phyloP scores from a whole-genome alignment of 2,797 vertebrate species.

The Pygocentrus nattereri region DNA sequence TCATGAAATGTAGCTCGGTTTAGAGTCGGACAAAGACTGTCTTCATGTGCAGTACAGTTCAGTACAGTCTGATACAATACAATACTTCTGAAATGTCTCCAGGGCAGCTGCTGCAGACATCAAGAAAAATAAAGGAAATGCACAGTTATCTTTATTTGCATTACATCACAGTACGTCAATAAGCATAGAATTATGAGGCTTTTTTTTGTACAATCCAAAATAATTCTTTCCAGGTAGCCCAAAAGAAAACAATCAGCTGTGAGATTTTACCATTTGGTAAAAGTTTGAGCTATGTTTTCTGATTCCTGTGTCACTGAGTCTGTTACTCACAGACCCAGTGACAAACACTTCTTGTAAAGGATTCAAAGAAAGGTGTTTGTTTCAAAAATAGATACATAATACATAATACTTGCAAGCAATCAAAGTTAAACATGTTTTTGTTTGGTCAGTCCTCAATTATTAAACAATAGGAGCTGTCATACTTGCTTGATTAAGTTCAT shows the following conservation, averaged over 20 bases:
- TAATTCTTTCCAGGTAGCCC: not conserved
- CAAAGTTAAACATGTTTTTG: conserved; percentile 5
- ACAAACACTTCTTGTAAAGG: not conserved
- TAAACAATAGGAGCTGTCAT: not conserved
- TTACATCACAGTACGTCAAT: not conserved
- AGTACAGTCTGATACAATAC: too few species aligned
- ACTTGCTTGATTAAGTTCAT: not conserved
- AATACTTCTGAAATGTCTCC: conserved; percentile 24
- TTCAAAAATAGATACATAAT: not conserved
- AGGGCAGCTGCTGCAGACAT: not conserved
- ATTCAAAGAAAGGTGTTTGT: not conserved
- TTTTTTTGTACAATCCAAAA: not conserved
- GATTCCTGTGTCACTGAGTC: too few species aligned
- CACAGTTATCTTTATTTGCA: not conserved
- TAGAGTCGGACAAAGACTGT: not conserved
- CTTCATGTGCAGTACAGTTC: conserved; percentile 5
- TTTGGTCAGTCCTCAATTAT: not conserved
- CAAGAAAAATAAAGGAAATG: conserved; percentile 4
- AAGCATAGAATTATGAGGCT: not conserved
- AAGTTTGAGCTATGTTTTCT: not conserved
- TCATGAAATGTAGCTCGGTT: conserved; percentile 40
- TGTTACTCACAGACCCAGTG: not conserved
- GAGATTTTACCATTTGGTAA: too few species aligned
- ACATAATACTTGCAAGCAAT: not conserved
- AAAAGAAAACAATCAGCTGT: too few species aligned